Conservation (phyloP, 2,113 vertebrate genomes). For the Xenus cinereus region DNA sequence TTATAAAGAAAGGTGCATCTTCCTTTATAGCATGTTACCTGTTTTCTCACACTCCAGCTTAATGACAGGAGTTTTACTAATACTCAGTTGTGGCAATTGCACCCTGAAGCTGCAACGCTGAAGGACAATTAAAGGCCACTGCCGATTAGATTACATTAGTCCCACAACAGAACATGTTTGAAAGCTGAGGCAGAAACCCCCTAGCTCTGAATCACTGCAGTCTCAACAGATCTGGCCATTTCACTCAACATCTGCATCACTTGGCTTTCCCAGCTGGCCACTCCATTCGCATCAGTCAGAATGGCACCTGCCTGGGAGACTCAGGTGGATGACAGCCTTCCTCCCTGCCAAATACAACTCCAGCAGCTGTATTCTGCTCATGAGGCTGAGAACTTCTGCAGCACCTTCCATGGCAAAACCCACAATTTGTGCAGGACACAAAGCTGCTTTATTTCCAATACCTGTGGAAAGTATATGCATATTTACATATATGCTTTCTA, state of each 20-base stretch:
- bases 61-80: not conserved
- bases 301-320: not conserved
- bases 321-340: not conserved
- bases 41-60: not conserved
- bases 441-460: not conserved
- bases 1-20: not conserved
- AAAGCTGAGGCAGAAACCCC: not conserved
- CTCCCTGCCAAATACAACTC: not conserved
- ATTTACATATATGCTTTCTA: not conserved
- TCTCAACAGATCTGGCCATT: not conserved
- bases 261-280: not conserved
- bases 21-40: not conserved
- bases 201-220: not conserved
- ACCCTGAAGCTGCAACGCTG: not conserved
- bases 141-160: not conserved
- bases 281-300: accelerated
- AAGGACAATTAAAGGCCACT: not conserved
- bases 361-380: not conserved
- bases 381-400: not conserved
- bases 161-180: not conserved
- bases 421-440: not conserved
- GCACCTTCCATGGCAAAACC: not conserved
- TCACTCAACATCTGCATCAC: not conserved
- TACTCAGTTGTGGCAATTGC: not conserved
- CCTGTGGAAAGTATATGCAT: not conserved